A percentile compares a stretch with the other conserved stretches of the same genome.
Evolutionary conservation across 2,797 vertebrate species (phyloP).

Genomic region (Pelodytes ibericus): DNA sequence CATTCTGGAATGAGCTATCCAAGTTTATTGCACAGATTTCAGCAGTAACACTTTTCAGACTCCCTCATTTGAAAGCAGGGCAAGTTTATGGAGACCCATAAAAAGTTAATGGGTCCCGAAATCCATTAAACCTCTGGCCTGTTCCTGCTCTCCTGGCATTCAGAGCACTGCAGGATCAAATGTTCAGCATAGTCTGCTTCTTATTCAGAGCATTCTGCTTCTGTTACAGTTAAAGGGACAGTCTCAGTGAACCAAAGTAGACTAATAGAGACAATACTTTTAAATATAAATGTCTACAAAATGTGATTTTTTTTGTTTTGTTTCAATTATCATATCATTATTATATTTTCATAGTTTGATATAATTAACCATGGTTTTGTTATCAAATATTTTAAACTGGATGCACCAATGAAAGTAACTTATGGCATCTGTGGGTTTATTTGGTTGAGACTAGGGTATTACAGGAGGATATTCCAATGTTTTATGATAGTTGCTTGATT

Average conservation of each 20-base stretch:
- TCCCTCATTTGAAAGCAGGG: constrained; percentile 54
- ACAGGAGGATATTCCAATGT: too few relatives aligned
- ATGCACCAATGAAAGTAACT: too few relatives aligned
- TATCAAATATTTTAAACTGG: too few relatives aligned
- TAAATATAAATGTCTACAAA: too few relatives aligned
- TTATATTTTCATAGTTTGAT: too few relatives aligned
- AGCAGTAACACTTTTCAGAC: constrained; percentile 51
- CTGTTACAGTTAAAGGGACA: constrained; percentile 12
- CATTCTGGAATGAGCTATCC: constrained; percentile 52
- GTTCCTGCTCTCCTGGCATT: constrained; percentile 51
- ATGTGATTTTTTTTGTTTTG: too few relatives aligned
- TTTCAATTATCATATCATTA: too few relatives aligned
- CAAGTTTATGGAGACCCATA: constrained; percentile 55
- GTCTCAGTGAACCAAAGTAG: background rate
- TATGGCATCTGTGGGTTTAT: too few relatives aligned
- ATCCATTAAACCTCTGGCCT: constrained; percentile 56
- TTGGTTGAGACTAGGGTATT: too few relatives aligned
- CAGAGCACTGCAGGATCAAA: constrained; percentile 50
- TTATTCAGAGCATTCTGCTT: constrained; percentile 12
- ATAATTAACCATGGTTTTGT: too few relatives aligned
- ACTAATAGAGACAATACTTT: background rate
- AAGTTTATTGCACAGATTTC: constrained; percentile 55
- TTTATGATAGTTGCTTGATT: too few relatives aligned
- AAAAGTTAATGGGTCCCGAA: constrained; percentile 57
- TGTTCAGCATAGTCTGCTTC: constrained; percentile 27